These are phyloP conservation scores for Otocyon megalotis DNA, from an alignment of 2,113 vertebrate genomes.

Conservation along the genomic window DNA sequence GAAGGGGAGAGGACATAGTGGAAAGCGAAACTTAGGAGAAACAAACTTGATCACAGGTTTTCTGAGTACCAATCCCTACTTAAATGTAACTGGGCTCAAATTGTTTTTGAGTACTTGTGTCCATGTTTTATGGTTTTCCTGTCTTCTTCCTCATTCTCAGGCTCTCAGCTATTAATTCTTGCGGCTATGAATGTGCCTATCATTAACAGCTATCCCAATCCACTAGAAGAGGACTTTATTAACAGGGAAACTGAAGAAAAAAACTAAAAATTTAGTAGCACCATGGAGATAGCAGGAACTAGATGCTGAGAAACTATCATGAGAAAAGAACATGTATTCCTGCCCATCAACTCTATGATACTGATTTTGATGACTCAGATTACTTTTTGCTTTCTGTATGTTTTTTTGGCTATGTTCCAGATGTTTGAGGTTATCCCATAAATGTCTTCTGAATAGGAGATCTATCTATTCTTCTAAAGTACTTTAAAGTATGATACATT, in stretches of 20 bases:
- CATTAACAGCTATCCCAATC: neutral
- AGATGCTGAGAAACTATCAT: neutral
- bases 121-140: slow-evolving; percentile 11
- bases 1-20: neutral
- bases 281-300: neutral
- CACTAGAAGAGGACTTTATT: neutral
- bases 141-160: neutral
- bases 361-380: neutral
- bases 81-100: slow-evolving; percentile 34
- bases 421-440: neutral
- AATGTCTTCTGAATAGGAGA: neutral
- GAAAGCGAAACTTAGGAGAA: slow-evolving; percentile 34
- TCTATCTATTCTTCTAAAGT: neutral
- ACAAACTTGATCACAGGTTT: slow-evolving; percentile 1
- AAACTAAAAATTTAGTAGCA: neutral
- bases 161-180: neutral
- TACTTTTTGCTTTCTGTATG: neutral
- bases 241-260: neutral
- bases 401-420: slow-evolving; percentile 38
- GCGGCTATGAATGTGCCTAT: neutral
- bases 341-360: neutral
- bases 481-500: neutral
- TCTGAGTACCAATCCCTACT: neutral
- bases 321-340: neutral
- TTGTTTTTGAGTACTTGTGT: neutral